Base-by-base conservation (phyloP, 1,140 invertebrate genomes). In the Ganaspis sp. region DNA sequence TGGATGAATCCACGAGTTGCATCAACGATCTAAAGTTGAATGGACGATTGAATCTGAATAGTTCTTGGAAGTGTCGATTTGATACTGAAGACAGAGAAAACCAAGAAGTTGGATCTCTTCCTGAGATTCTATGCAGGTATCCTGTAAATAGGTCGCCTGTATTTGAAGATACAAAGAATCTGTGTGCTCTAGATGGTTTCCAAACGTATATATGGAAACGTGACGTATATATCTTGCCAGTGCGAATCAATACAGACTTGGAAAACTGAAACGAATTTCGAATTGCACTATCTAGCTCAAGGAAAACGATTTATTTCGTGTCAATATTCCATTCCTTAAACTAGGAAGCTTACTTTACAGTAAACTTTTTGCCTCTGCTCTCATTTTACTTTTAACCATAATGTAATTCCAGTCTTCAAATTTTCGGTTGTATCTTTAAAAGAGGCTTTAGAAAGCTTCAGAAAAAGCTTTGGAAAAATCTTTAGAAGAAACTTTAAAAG, bases 211-310 rank as follows among this genome's bases (percentile, higher is more conserved):
- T 5, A 49, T 49, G 17, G 8, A 49, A n/a, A n/a, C n/a, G n/a
- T n/a, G n/a, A 49, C 8, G 17, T 49, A 17, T 49, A 49, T 40
- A 2, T 17, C 40, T 49, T 49, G 45, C 45, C 45, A 49, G n/a
- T 17, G 45, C 45, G 17, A 49, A 49, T 49, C 45, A 49, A 49
- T 49, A 49, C 45, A 34, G 45, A 49, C 45, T 49, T 17, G 45
- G n/a, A 49, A 49, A 49, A 49, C 45, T 49, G 45, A 49, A 49
- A 49, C 45, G 45, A 49, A 49, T 49, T 49, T 49, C n/a, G 45
- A 49, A 49, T 49, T 49, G n/a, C 45, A 17, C 45, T 49, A 49
- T 49, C 45, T 49, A 17, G 45, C 45, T 49, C 45, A 49, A 49
- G 45, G 45, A 49, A 49, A 49, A n/a, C 45, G 45, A 49, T 49